phyloP scores from a whole-genome alignment of 2,797 vertebrate species.

The Ptychobarbus kaznakovi region DNA sequence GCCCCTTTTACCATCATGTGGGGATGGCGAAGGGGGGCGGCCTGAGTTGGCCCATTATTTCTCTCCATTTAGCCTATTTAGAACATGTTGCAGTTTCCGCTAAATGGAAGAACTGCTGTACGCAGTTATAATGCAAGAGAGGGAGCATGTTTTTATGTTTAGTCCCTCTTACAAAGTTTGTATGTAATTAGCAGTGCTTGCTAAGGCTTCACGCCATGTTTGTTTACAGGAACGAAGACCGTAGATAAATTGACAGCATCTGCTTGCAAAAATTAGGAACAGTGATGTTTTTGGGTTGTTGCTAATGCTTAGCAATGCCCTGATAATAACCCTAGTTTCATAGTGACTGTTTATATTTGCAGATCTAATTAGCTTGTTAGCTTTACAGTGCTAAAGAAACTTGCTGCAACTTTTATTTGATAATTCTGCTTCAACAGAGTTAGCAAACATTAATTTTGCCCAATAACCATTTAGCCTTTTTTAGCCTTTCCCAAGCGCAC shows the following conservation, averaged over 20 bases:
- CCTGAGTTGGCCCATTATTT: constrained; percentile 31
- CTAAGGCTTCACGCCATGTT: background rate
- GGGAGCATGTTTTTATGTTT: constrained; percentile 54
- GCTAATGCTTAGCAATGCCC: background rate
- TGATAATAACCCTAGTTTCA: too few species aligned
- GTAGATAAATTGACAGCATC: background rate
- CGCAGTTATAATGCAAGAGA: constrained; percentile 30
- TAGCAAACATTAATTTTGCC: background rate
- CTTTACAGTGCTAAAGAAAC: background rate
- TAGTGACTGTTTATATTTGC: background rate
- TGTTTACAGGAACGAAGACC: background rate
- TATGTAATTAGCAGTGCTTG: background rate
- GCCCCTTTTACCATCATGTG: constrained; percentile 55
- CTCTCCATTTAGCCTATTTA: constrained; percentile 45
- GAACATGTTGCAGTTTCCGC: constrained; percentile 4
- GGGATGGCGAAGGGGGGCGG: constrained; percentile 32
- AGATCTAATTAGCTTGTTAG: background rate
- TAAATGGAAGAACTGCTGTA: constrained; percentile 26
- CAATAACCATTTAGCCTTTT: background rate
- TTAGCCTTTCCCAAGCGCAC: background rate
- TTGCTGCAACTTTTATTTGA: background rate
- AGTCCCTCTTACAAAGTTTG: background rate
- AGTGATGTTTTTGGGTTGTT: background rate
- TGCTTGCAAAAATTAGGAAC: background rate
- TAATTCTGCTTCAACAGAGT: background rate